Evolutionary conservation across 2,888 invertebrate genomes (phyloP).

Genomic region (Apodemia mormo): DNA sequence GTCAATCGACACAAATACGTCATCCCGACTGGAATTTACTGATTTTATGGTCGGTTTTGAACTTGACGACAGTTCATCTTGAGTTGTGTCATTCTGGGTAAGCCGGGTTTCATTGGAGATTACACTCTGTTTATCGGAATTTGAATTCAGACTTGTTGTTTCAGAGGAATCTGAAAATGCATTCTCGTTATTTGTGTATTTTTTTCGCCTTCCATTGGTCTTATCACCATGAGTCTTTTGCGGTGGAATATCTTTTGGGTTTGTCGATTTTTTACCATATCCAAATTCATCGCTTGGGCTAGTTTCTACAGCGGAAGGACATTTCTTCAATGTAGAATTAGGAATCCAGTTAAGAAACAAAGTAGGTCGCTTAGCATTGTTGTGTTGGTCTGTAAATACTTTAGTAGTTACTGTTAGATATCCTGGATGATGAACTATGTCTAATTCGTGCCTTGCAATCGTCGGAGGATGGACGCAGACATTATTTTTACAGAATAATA

Average conservation of each 20-base stretch:
- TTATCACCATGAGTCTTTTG: conserved; percentile 46
- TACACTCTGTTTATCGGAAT: conserved; percentile 77
- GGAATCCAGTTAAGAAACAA: conserved; percentile 97
- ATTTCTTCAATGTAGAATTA: conserved; percentile 92
- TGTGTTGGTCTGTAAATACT: conserved; percentile 89
- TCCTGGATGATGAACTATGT: conserved; percentile 94
- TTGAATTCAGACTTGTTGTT: conserved; percentile 75
- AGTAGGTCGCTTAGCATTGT: conserved; percentile 89
- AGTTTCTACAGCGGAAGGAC: conserved; percentile 88
- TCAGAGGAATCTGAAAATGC: conserved; percentile 80
- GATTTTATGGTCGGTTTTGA: conserved; percentile 69
- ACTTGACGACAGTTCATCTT: conserved; percentile 64
- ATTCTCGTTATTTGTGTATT: conserved; percentile 66
- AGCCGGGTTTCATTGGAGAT: conserved; percentile 69
- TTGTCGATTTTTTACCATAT: conserved; percentile 53
- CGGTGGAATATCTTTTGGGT: conserved; percentile 50
- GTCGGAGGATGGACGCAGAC: conserved; percentile 98
- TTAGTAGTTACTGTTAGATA: conserved; percentile 94
- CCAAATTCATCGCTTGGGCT: conserved; percentile 70
- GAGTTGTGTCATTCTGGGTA: conserved; percentile 68
- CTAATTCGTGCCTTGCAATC: conserved; percentile 89
- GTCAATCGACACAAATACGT: conserved; percentile 60
- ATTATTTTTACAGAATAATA: conserved; percentile 96
- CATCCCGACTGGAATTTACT: conserved; percentile 63
- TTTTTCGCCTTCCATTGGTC: conserved; percentile 40